Evolutionary conservation across 2,888 invertebrate genomes (phyloP).

Genomic region (Cheilosia urbana): DNA sequence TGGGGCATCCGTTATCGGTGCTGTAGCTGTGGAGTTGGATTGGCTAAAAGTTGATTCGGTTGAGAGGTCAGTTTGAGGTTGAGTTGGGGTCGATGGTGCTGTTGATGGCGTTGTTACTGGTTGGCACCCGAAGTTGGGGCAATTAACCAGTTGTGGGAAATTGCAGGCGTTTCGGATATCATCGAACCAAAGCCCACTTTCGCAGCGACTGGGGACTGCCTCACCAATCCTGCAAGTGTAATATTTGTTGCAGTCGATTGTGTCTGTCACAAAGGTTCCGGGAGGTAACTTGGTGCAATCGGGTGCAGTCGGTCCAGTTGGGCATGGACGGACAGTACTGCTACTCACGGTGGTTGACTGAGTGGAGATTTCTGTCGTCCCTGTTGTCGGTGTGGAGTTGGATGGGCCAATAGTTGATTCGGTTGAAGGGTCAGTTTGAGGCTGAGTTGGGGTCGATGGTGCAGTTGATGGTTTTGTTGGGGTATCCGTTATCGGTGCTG

Average conservation of each 20-base stretch:
- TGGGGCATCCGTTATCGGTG: too few relatives aligned
- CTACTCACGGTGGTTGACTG: background rate
- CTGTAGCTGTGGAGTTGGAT: background rate
- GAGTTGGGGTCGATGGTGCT: too few relatives aligned
- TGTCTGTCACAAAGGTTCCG: constrained; percentile 11
- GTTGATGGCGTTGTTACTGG: too few relatives aligned
- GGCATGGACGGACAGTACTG: constrained; percentile 7
- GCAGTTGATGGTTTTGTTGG: too few relatives aligned
- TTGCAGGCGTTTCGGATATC: constrained; percentile 7
- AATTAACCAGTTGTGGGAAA: constrained; percentile 17
- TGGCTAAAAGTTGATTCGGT: background rate
- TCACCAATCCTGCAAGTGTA: constrained; percentile 20
- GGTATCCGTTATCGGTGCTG: too few relatives aligned
- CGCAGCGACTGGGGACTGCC: background rate
- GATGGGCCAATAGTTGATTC: too few relatives aligned
- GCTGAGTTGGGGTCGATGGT: too few relatives aligned
- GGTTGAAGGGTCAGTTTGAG: too few relatives aligned
- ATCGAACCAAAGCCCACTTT: constrained; percentile 40
- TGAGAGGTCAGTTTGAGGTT: background rate
- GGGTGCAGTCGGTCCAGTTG: background rate
- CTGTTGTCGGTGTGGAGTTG: background rate
- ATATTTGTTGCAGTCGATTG: constrained; percentile 48
- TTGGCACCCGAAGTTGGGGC: constrained; percentile 39
- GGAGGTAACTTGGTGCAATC: constrained; percentile 17
- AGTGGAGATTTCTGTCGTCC: too few relatives aligned